Conservation (phyloP, 2,888 invertebrate genomes). For the Automeris io region DNA sequence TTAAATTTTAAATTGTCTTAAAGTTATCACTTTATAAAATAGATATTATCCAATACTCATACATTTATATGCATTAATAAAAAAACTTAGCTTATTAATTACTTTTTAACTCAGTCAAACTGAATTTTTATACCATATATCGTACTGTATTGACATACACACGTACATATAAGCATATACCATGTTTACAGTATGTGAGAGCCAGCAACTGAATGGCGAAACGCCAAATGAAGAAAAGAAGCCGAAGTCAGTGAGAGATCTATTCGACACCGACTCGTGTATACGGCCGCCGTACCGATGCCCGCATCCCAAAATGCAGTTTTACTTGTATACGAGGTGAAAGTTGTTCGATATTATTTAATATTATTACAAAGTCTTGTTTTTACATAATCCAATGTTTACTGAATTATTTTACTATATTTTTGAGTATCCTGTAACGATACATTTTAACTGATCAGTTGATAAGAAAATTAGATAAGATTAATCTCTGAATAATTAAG, state of each 20-base stretch:
- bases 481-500: no score
- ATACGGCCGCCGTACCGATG: slow-evolving; percentile 87
- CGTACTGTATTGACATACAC: no score
- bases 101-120: slow-evolving; percentile 1
- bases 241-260: slow-evolving; percentile 78
- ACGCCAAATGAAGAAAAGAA: slow-evolving; percentile 50
- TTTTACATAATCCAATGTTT: neutral
- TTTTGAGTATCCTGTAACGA: neutral
- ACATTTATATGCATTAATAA: neutral
- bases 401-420: neutral
- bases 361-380: neutral
- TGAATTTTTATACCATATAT: no score
- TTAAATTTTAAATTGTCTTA: no score
- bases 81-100: neutral
- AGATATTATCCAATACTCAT: no score
- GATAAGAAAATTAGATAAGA: no score
- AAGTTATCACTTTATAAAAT: no score
- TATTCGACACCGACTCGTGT: slow-evolving; percentile 88
- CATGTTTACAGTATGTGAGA: slow-evolving; percentile 50
- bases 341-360: neutral
- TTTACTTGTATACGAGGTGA: slow-evolving; percentile 88
- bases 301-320: slow-evolving; percentile 89
- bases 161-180: no score
- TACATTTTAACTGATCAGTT: no score
- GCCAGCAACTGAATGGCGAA: slow-evolving; percentile 45